Conservation (phyloP, 2,888 invertebrate genomes). For the Cheilosia pagana region DNA sequence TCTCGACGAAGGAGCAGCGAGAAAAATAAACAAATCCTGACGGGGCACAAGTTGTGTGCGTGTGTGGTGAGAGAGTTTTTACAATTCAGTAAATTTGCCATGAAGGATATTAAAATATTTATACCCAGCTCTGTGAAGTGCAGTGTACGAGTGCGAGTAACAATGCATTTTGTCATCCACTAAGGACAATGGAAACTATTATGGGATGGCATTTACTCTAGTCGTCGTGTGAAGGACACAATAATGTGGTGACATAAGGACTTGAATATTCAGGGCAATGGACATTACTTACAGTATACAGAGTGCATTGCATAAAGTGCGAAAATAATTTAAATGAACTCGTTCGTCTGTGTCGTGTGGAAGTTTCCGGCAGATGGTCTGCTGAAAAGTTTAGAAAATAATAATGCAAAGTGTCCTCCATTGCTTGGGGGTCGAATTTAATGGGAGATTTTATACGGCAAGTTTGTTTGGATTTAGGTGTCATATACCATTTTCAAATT, state of each 20-base stretch:
- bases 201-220: neutral
- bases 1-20: constrained; percentile 16
- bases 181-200: neutral
- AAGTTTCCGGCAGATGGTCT: neutral
- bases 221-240: constrained; percentile 33
- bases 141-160: neutral
- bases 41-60: constrained; percentile 39
- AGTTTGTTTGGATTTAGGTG: too few relatives aligned
- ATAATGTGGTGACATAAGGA: constrained; percentile 39
- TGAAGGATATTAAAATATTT: constrained; percentile 54
- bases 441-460: too few relatives aligned
- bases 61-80: constrained; percentile 30
- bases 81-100: constrained; percentile 39
- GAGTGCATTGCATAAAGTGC: constrained; percentile 48
- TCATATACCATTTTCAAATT: neutral
- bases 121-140: constrained; percentile 2
- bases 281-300: constrained; percentile 16
- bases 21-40: constrained; percentile 60
- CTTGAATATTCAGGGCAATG: constrained; percentile 32
- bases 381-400: neutral
- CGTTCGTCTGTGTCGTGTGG: neutral
- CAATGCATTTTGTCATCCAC: constrained; percentile 41
- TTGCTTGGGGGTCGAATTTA: neutral
- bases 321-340: constrained; percentile 54
- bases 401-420: neutral